Conservation (phyloP, 2,888 invertebrate species). For the Theretra japonica region DNA sequence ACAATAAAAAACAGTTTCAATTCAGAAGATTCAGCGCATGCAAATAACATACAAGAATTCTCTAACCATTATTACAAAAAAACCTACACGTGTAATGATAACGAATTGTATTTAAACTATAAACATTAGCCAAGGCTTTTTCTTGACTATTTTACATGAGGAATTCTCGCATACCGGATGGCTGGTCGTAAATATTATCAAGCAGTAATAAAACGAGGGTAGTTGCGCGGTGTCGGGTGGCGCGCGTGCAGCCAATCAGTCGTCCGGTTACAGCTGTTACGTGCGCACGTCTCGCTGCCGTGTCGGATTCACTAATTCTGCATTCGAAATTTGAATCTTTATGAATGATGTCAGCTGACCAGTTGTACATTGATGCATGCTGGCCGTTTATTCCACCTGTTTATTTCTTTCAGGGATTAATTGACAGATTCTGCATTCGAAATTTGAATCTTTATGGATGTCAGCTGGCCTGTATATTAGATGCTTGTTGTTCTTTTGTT, state of each 20-base stretch:
- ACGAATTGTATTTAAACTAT: slow-evolving; percentile 34
- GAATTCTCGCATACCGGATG: slow-evolving; percentile 58
- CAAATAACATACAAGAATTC: neutral
- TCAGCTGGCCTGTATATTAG: no score
- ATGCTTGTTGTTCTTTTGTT: no score
- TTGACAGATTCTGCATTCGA: no score
- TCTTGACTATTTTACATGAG: slow-evolving; percentile 48
- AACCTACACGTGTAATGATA: slow-evolving; percentile 29
- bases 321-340: slow-evolving; percentile 30
- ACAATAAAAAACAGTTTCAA: neutral
- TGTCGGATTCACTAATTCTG: neutral
- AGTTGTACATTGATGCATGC: slow-evolving; percentile 1
- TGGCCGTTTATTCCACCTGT: neutral
- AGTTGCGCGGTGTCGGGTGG: slow-evolving; percentile 61
- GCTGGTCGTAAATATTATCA: slow-evolving; percentile 59
- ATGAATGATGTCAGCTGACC: slow-evolving; percentile 26
- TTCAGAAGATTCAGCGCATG: neutral
- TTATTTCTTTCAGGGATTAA: neutral
- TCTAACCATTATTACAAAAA: neutral
- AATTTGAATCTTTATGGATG: no score
- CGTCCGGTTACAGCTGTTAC: slow-evolving; percentile 51
- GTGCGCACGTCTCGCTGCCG: slow-evolving; percentile 45
- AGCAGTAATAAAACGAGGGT: slow-evolving; percentile 62
- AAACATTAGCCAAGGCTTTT: slow-evolving; percentile 38
- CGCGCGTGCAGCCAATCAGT: slow-evolving; percentile 63